Conservation (phyloP, 2,797 vertebrate genomes). For the Xenopus petersii region DNA sequence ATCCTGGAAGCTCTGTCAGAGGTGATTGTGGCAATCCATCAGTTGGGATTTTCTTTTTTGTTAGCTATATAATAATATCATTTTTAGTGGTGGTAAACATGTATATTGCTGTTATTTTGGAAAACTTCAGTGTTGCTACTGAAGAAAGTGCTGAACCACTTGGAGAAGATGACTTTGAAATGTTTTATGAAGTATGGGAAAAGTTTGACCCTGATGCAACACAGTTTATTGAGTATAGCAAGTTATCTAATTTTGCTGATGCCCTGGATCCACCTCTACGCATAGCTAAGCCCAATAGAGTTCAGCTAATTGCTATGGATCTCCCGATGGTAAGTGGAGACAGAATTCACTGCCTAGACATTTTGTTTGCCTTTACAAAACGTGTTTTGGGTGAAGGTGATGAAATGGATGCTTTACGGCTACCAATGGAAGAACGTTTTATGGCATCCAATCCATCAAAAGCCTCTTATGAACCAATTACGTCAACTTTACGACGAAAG, state of each 20-base stretch:
- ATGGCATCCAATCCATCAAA: conserved; percentile 95
- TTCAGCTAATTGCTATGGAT: conserved; percentile 86
- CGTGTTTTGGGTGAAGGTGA: conserved; percentile 86
- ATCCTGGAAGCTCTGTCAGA: conserved; percentile 72
- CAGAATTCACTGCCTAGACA: conserved; percentile 87
- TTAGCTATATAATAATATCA: conserved; percentile 94
- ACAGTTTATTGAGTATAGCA: conserved; percentile 84
- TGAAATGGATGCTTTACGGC: conserved; percentile 86
- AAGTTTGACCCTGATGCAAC: conserved; percentile 85
- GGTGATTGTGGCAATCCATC: conserved; percentile 87
- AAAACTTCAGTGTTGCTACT: conserved; percentile 94
- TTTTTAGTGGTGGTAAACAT: conserved; percentile 96
- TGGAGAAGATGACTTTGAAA: conserved; percentile 93
- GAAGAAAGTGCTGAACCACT: conserved; percentile 92
- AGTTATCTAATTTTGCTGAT: conserved; percentile 87
- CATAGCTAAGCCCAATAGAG: conserved; percentile 84
- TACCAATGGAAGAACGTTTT: conserved; percentile 93
- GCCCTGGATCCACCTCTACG: conserved; percentile 80
- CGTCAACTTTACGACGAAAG: conserved; percentile 85
- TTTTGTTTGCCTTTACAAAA: conserved; percentile 91
- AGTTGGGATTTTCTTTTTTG: conserved; percentile 89
- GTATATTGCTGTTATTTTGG: conserved; percentile 97
- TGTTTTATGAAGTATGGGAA: conserved; percentile 95
- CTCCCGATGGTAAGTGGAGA: conserved; percentile 87
- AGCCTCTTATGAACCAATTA: conserved; percentile 91